Evolutionary conservation across 1,140 invertebrate genomes (phyloP).

Genomic region (Aphelenchoides besseyi): DNA sequence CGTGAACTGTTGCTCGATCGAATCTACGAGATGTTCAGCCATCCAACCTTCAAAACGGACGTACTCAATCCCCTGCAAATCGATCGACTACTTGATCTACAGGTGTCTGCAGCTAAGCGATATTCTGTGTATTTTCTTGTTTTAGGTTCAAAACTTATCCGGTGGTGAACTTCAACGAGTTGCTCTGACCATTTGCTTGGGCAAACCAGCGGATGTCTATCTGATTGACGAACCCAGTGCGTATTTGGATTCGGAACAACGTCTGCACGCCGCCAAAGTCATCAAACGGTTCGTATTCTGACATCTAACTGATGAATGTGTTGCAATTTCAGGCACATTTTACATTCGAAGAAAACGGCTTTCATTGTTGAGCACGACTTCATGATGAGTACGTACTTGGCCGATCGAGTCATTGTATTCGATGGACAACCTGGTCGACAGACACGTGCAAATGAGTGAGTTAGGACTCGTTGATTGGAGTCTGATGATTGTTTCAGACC

Average conservation of each 20-base stretch:
- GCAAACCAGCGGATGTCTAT: slow-evolving; percentile 98
- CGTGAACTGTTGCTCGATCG: slow-evolving; percentile 63
- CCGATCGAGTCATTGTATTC: slow-evolving; percentile 97
- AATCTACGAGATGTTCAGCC: slow-evolving; percentile 45
- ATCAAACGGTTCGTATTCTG: slow-evolving; percentile 76
- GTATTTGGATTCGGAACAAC: slow-evolving; percentile 98
- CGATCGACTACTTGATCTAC: slow-evolving; percentile 95
- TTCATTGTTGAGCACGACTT: slow-evolving; percentile 99
- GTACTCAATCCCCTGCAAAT: slow-evolving; percentile 98
- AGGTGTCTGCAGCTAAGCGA: slow-evolving; percentile 66
- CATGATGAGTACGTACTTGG: slow-evolving; percentile 99
- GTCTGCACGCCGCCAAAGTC: slow-evolving; percentile 97
- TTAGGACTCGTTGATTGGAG: slow-evolving; percentile 10
- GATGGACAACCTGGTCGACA: slow-evolving; percentile 84
- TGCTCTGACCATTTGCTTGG: slow-evolving; percentile 87
- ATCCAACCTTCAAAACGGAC: slow-evolving; percentile 93
- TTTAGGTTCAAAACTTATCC: slow-evolving; percentile 84
- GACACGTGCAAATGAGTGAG: slow-evolving; percentile 77
- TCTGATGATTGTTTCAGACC: slow-evolving; percentile 67
- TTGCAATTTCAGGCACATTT: slow-evolving; percentile 77
- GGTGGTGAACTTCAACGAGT: slow-evolving; percentile 98
- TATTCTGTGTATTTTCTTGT: slow-evolving; percentile 37
- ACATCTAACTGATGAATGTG: neutral
- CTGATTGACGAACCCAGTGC: slow-evolving; percentile 98
- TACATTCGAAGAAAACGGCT: slow-evolving; percentile 97